Evolutionary conservation across 2,797 vertebrate species (phyloP).

Genomic region (Artibeus jamaicensis): DNA sequence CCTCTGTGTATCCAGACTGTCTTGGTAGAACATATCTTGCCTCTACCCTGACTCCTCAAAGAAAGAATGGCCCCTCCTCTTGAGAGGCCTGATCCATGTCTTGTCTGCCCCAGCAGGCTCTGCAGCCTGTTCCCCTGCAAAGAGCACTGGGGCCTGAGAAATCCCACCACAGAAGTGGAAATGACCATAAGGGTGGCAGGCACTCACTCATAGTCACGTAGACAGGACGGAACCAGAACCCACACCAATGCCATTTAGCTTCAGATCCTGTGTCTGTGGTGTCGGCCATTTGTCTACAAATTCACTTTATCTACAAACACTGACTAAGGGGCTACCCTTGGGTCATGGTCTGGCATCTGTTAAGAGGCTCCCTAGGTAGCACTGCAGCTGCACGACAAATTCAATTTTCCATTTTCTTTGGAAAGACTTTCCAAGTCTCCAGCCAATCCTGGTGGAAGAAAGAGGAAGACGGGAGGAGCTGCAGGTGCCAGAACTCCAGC

Average conservation of each 20-base stretch:
- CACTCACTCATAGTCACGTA: not conserved
- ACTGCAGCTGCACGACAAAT: not conserved
- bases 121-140: not conserved
- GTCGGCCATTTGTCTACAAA: not conserved
- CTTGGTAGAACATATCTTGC: not conserved
- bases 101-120: not conserved
- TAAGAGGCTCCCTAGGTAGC: not conserved
- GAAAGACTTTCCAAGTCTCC: conserved; percentile 52
- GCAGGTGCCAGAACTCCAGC: conserved; percentile 51
- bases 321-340: not conserved
- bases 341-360: not conserved
- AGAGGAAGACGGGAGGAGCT: conserved; percentile 52
- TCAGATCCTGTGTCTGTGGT: not conserved
- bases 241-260: not conserved
- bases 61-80: not conserved
- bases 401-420: not conserved
- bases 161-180: not conserved
- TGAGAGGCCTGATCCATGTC: no score
- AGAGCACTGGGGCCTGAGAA: not conserved
- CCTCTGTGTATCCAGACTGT: not conserved
- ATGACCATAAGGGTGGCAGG: not conserved
- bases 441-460: conserved; percentile 51
- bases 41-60: not conserved
- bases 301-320: not conserved
- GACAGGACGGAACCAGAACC: not conserved